Percentiles rank a stretch among this genome's conserved stretches.
Conservation (phyloP, 2,113 vertebrate genomes). For the Percopsis transmontana region DNA sequence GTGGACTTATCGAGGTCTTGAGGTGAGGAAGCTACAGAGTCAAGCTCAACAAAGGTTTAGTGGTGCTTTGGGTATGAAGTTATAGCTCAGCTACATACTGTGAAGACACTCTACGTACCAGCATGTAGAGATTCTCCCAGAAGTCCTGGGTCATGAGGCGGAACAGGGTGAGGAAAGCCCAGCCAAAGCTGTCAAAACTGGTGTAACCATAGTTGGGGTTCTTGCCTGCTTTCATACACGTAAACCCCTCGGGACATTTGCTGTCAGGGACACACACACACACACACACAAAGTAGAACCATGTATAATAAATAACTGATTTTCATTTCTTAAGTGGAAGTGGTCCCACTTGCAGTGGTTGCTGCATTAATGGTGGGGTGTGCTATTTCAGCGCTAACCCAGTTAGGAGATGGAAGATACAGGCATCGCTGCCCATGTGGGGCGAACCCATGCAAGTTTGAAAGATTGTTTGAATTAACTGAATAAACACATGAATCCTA, state of each 20-base stretch:
- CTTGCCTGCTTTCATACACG: constrained; percentile 94
- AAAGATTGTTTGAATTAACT: background rate
- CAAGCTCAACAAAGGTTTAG: too few relatives aligned
- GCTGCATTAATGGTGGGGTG: constrained; percentile 2
- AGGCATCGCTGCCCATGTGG: background rate
- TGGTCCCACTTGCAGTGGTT: background rate
- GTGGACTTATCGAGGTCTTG: too few relatives aligned
- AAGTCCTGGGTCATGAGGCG: constrained; percentile 99
- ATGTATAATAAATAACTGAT: constrained; percentile 4
- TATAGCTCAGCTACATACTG: too few relatives aligned
- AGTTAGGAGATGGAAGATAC: background rate
- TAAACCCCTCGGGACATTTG: constrained; percentile 92
- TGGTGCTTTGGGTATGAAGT: too few relatives aligned
- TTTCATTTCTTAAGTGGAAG: background rate
- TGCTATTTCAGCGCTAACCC: background rate
- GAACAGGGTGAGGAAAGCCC: constrained; percentile 97
- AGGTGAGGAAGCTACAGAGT: too few relatives aligned
- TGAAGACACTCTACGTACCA: constrained; percentile 72
- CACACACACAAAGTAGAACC: background rate
- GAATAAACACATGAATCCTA: too few relatives aligned
- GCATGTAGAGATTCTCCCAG: constrained; percentile 97
- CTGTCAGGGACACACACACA: constrained; percentile 66
- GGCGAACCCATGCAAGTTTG: background rate
- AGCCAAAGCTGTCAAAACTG: constrained; percentile 97
- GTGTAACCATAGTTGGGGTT: constrained; percentile 99